A percentile compares a stretch with the other conserved stretches of the same genome.
These are phyloP conservation scores for Lontra canadensis DNA, from an alignment of 2,113 vertebrate species.

Conservation along the genomic window DNA sequence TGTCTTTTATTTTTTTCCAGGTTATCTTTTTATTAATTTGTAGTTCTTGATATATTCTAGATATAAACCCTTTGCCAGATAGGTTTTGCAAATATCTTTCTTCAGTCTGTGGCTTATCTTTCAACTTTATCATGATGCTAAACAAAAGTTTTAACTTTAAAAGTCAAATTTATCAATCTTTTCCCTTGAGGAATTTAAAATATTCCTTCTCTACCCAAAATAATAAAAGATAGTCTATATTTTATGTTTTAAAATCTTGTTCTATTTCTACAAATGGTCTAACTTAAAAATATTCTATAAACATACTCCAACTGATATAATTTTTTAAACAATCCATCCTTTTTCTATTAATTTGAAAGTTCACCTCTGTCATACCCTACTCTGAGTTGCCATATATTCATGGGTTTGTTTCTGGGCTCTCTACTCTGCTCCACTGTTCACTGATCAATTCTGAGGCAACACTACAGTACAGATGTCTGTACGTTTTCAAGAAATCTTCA, in stretches of 20 bases:
- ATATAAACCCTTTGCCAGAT: not conserved
- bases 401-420: not conserved
- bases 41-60: not conserved
- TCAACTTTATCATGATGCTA: not conserved
- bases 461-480: not conserved
- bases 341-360: not conserved
- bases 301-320: not conserved
- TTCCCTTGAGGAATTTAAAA: not conserved
- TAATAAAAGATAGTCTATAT: not conserved
- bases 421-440: not conserved
- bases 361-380: not conserved
- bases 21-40: not conserved
- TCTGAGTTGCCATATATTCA: not conserved
- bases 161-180: not conserved
- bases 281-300: constrained; percentile 5
- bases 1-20: not conserved
- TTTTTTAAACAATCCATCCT: not conserved
- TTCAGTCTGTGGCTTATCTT: not conserved
- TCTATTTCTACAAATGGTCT: not conserved
- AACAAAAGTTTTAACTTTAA: not conserved
- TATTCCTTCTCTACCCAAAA: not conserved
- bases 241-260: not conserved
- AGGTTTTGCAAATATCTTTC: not conserved
- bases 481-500: not conserved
- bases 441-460: not conserved